Base-by-base conservation (phyloP, 1,140 invertebrate genomes). In the Papilio glaucus region DNA sequence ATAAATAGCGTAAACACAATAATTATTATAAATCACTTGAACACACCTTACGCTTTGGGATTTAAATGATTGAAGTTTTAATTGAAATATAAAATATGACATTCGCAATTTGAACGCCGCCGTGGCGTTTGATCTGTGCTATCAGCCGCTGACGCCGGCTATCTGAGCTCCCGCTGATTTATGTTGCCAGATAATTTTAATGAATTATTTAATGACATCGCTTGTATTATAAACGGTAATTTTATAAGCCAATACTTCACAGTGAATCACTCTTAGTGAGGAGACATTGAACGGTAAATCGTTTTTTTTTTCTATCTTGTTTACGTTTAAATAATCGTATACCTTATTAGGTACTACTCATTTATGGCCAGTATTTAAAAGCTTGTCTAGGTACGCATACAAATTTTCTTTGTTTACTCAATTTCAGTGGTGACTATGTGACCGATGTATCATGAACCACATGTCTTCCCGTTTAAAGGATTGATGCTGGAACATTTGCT, bases 201-300 rank as follows among this genome's bases (percentile, higher is more conserved):
- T 80, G 72, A 80, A 77, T 77, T 74, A 72, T 74, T 77, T 77
- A 80, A 77, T 73, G 63, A 72, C 68, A 38, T 42, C 60, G 68
- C 69, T 60, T 61, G 57, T 73, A 63, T 61, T 15, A 38, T 53
- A 49, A 49, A 57, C 49, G 72, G 67, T 74, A 53, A 74, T 72
- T 57, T 41, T 45, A 33, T 21, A 61, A 42, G 61, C 45, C 68
- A 65, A 69, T 73, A 37, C 18, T 57, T 24, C 10, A 57, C 21
- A 18, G 21, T 57, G 49, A 57, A 57, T 33, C 29, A 6, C 29
- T n/a, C n/a, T n/a, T 57, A 57, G 21, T 24, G 49, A 57, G 49
- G 49, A 10, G 49, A 53, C 9, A 57, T 24, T 24, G 24, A 57
- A 6, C 21, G 49, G 49, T 26, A 4, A 57, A 45, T 18, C n/a